phyloP scores from a whole-genome alignment of 1,140 invertebrate genomes.

The Danaus plexippus region DNA sequence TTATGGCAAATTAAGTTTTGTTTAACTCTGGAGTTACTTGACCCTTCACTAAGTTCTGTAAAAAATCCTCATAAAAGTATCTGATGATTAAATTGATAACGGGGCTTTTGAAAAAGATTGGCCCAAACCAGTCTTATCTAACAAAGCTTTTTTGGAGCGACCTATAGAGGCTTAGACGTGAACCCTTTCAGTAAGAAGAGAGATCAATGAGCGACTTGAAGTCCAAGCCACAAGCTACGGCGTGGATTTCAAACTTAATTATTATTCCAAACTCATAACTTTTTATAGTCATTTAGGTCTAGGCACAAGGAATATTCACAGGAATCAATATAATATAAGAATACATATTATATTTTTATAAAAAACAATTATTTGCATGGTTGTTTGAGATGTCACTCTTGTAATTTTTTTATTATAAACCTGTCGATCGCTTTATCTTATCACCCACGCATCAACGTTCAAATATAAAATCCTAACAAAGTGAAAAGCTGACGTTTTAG shows the following conservation, averaged over 20 bases:
- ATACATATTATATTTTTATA: too few species aligned
- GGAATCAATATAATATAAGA: too few species aligned
- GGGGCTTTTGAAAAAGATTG: slow-evolving; percentile 47
- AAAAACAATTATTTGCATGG: too few species aligned
- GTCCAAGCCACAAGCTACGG: slow-evolving; percentile 16
- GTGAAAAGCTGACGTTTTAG: slow-evolving; percentile 42
- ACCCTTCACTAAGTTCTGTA: too few species aligned
- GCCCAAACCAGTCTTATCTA: slow-evolving; percentile 53
- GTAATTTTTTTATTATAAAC: too few species aligned
- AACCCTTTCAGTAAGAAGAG: slow-evolving; percentile 44
- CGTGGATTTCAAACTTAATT: slow-evolving; percentile 3
- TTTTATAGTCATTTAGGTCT: too few species aligned
- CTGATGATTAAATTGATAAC: slow-evolving; percentile 61
- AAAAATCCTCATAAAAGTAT: slow-evolving; percentile 42
- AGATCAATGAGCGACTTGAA: slow-evolving; percentile 35
- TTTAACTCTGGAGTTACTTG: too few species aligned
- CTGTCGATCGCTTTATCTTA: too few species aligned
- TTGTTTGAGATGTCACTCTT: too few species aligned
- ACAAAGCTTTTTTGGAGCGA: slow-evolving; percentile 44
- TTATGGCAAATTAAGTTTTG: too few species aligned
- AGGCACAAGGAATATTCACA: too few species aligned
- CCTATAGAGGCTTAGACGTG: slow-evolving; percentile 41
- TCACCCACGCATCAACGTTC: slow-evolving; percentile 10
- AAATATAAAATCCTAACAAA: slow-evolving; percentile 48
- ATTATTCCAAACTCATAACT: too few species aligned